phyloP scores from a whole-genome alignment of 2,888 invertebrate species.

The Dasypogon diadema region DNA sequence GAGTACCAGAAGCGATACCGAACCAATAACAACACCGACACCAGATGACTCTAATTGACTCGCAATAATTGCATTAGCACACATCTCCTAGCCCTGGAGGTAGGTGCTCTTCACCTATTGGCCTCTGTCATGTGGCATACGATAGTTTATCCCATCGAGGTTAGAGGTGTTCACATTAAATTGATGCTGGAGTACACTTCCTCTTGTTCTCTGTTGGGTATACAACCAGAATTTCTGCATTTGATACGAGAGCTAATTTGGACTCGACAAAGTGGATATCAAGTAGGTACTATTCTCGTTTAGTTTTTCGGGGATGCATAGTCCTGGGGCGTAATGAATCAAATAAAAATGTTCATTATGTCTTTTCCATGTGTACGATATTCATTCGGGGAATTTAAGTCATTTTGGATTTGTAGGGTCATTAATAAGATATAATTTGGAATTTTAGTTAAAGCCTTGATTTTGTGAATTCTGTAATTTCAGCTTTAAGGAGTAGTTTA shows the following conservation, averaged over 20 bases:
- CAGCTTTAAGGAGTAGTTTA: too few species aligned
- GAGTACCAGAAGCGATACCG: not conserved
- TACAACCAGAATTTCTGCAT: not conserved
- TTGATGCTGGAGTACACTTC: not conserved
- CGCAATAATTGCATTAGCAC: conserved; percentile 48
- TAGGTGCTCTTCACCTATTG: conserved; percentile 20
- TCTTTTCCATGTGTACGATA: too few species aligned
- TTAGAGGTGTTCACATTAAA: not conserved
- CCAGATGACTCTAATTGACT: conserved; percentile 42
- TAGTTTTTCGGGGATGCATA: not conserved
- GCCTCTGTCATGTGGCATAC: not conserved
- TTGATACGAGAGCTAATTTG: not conserved
- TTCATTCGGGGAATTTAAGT: too few species aligned
- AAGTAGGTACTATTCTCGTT: not conserved
- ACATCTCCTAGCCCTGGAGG: conserved; percentile 5
- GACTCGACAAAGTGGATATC: not conserved
- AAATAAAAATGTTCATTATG: too few species aligned
- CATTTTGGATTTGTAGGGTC: too few species aligned
- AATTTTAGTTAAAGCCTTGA: too few species aligned
- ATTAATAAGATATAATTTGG: too few species aligned
- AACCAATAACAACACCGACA: conserved; percentile 20
- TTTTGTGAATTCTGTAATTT: too few species aligned
- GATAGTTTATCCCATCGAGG: not conserved
- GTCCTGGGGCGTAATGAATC: too few species aligned
- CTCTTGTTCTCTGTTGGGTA: not conserved